Conservation (phyloP, 2,113 vertebrate genomes). For the Paraplagusia blochii region DNA sequence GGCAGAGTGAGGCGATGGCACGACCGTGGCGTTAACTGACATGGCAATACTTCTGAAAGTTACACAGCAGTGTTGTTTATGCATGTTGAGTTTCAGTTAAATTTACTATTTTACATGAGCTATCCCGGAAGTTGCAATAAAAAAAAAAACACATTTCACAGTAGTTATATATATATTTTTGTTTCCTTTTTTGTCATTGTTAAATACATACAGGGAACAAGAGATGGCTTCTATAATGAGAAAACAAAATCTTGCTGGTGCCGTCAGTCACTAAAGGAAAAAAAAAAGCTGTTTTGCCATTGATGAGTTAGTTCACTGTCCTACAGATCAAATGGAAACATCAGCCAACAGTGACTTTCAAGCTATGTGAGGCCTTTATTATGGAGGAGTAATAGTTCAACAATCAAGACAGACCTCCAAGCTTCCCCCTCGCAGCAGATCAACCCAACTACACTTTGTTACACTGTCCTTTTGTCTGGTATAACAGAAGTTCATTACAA, state of each 20-base stretch:
- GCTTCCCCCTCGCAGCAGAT: slow-evolving; percentile 51
- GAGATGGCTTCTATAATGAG: slow-evolving; percentile 64
- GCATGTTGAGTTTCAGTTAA: slow-evolving; percentile 25
- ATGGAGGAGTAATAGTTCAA: slow-evolving; percentile 38
- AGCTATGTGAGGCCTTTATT: slow-evolving; percentile 56
- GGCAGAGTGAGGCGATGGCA: slow-evolving; percentile 33
- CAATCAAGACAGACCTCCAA: slow-evolving; percentile 47
- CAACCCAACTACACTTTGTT: slow-evolving; percentile 41
- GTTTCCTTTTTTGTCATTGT: slow-evolving; percentile 57
- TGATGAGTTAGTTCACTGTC: slow-evolving; percentile 23
- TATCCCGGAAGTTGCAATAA: slow-evolving; percentile 36
- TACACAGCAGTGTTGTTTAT: slow-evolving; percentile 33
- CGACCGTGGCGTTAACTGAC: slow-evolving; percentile 7
- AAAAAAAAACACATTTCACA: slow-evolving; percentile 74
- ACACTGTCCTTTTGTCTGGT: slow-evolving; percentile 38
- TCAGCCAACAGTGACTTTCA: slow-evolving; percentile 49
- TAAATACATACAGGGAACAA: slow-evolving; percentile 71
- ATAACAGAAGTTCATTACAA: slow-evolving; percentile 60
- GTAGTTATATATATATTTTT: slow-evolving; percentile 65
- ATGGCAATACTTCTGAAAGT: slow-evolving; percentile 16
- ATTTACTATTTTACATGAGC: slow-evolving; percentile 52
- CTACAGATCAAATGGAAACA: slow-evolving; percentile 39
- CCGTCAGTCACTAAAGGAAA: slow-evolving; percentile 43
- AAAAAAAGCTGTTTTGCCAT: slow-evolving; percentile 36
- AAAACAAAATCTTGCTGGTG: slow-evolving; percentile 52